Evolutionary conservation across 2,888 invertebrate genomes (phyloP), one percentile per base, ranked within the genome.

Genomic region (Flexamia atlantica): DNA sequence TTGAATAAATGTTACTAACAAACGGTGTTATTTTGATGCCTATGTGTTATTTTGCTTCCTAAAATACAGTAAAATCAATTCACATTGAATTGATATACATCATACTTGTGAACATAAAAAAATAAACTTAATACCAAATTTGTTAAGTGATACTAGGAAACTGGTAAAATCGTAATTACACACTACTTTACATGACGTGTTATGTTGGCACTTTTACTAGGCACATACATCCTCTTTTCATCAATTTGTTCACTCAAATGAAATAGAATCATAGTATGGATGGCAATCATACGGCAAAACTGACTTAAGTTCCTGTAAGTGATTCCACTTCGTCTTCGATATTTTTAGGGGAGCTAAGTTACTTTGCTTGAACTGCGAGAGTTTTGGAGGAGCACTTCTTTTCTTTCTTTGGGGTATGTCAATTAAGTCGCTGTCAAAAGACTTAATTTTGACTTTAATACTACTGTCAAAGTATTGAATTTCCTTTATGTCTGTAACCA

Each of bases 251-350:
- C 40, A 40, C 40, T 57, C 57, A 23, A 76, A 64, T 12, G 82
- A 72, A 32, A 84, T 23, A 28, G 12, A 74, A 57, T 83, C 82
- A 70, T 74, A 84, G 72, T 53, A 84, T 25, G 28, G n/a, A 40
- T 83, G 84, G 76, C 82, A 74, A 70, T 84, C 82, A 50, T 72
- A 40, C 36, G 70, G 74, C 14, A 83, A 82, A 25, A 84, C 40
- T 20, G 32, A 32, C 42, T 83, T 84, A 12, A 84, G 42, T 23
- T 70, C 60, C 64, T 84, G 82, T 4, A 84, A 42, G 42, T 84
- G 40, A 14, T 40, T 46, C 84, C 84, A 74, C 74, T 84, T 84
- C 30, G 70, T n/a, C n/a, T n/a, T n/a, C n/a, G n/a, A 53, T n/a
- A 36, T 32, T 25, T 68, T 46, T 25, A 84, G 68, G 60, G 25